Percentiles rank a stretch among this genome's conserved stretches.
These are phyloP conservation scores for Hylia prasina DNA, from an alignment of 2,113 vertebrate species.

Conservation along the genomic window DNA sequence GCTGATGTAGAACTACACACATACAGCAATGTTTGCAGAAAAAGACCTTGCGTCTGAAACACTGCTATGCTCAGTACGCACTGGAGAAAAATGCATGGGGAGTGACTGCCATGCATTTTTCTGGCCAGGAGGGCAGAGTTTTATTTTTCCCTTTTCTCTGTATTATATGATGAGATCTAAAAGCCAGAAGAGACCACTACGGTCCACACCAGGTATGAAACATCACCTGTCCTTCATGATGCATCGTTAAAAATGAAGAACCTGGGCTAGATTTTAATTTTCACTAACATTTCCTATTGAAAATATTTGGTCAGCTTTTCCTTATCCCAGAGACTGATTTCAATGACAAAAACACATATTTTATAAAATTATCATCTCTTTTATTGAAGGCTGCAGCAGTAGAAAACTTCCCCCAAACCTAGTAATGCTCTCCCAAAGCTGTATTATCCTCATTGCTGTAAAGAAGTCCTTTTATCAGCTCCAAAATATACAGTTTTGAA, in stretches of 20 bases:
- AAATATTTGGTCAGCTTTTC: neutral
- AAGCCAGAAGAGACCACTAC: neutral
- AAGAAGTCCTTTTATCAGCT: neutral
- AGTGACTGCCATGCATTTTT: neutral
- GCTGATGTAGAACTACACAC: neutral
- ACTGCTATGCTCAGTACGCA: neutral
- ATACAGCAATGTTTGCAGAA: neutral
- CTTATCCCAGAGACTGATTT: neutral
- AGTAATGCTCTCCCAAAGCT: neutral
- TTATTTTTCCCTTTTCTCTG: neutral
- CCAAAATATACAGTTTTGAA: neutral
- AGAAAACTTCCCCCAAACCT: neutral
- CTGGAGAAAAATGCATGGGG: neutral
- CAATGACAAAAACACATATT: neutral
- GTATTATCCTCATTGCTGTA: neutral
- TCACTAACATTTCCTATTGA: neutral
- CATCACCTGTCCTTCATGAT: neutral
- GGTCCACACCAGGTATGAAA: neutral
- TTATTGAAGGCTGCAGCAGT: neutral
- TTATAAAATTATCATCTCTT: neutral
- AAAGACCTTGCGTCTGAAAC: neutral
- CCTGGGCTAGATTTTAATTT: neutral
- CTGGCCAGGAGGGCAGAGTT: neutral
- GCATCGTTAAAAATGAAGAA: neutral
- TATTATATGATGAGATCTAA: neutral